Conservation (phyloP, 2,113 vertebrate species). For the Dicrurus megarhynchus region DNA sequence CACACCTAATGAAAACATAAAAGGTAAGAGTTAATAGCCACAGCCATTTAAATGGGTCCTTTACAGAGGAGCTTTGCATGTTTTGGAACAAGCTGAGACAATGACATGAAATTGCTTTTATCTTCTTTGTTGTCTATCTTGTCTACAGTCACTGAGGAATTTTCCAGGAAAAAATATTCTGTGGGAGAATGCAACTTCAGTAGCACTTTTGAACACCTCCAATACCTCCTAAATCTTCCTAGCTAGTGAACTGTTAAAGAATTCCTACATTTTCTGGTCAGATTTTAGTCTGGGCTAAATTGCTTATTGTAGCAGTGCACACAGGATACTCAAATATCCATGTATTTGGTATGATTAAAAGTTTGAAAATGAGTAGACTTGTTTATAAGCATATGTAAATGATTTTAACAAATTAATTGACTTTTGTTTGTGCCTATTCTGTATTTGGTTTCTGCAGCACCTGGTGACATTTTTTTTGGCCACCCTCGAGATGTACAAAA, state of each 20-base stretch:
- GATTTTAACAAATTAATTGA: background rate
- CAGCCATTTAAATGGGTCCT: background rate
- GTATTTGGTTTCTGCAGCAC: background rate
- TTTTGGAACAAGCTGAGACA: background rate
- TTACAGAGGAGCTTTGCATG: background rate
- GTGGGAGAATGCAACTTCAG: background rate
- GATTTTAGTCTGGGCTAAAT: background rate
- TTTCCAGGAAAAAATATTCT: no score
- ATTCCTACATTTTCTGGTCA: background rate
- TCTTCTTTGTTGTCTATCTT: background rate
- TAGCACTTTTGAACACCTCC: background rate
- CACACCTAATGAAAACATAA: conserved; percentile 7
- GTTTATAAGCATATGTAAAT: background rate
- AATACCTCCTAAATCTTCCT: background rate
- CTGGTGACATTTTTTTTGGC: background rate
- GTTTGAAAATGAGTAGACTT: background rate
- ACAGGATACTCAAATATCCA: background rate
- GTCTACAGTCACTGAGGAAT: background rate
- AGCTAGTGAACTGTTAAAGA: background rate
- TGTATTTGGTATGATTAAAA: accelerated
- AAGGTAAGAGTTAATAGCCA: conserved; percentile 11
- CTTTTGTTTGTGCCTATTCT: background rate
- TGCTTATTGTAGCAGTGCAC: background rate
- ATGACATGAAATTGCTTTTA: background rate
- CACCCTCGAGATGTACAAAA: background rate